phyloP scores from a whole-genome alignment of 2,888 invertebrate species.

The Biston betularia region DNA sequence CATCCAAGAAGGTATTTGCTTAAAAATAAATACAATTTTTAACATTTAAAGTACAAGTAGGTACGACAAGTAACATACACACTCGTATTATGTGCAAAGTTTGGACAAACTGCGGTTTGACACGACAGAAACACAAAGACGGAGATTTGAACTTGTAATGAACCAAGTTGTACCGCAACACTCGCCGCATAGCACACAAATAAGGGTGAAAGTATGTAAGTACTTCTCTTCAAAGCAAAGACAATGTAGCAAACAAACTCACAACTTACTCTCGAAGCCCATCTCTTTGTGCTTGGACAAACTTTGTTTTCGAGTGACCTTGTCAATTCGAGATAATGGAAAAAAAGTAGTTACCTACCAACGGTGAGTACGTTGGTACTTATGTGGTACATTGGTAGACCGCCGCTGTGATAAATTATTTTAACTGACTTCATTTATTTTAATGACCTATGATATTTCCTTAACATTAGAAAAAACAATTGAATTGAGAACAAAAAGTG shows the following conservation, averaged over 20 bases:
- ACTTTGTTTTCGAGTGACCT: conserved; percentile 16
- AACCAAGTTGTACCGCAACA: conserved; percentile 7
- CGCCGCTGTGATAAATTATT: too few species aligned
- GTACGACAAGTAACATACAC: background rate
- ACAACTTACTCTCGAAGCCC: conserved; percentile 6
- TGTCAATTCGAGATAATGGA: background rate
- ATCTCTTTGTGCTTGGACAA: conserved; percentile 4
- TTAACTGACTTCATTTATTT: background rate
- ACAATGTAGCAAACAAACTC: conserved; percentile 13
- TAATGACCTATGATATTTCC: too few species aligned
- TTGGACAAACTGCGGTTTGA: background rate
- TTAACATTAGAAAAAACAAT: too few species aligned
- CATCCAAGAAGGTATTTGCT: too few species aligned
- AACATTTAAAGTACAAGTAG: too few species aligned
- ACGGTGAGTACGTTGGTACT: background rate
- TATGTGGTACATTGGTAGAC: too few species aligned
- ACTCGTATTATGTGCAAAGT: background rate
- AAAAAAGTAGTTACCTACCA: background rate
- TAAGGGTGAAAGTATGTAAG: background rate
- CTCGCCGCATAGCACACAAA: background rate
- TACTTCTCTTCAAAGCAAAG: conserved; percentile 14
- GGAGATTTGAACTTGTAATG: conserved; percentile 10
- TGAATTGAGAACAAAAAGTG: too few species aligned
- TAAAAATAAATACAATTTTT: too few species aligned
- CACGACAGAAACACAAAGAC: background rate